Evolutionary conservation across 2,113 vertebrate species (phyloP).

Genomic region (Istiophorus platypterus): DNA sequence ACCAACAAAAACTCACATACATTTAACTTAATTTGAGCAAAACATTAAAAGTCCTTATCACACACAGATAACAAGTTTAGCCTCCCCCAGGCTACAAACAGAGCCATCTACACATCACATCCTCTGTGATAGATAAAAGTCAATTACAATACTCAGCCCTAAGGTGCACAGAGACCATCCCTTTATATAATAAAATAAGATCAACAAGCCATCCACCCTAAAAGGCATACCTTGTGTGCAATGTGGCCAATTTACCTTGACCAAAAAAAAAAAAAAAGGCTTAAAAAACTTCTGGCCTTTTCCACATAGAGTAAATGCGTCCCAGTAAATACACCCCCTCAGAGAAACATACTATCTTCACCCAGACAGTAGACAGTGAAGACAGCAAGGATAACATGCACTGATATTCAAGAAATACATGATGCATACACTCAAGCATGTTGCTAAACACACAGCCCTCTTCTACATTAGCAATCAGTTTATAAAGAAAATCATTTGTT

Average conservation of each 20-base stretch:
- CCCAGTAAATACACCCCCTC: not conserved
- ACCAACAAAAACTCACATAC: too few species aligned
- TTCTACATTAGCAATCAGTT: not conserved
- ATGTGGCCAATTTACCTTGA: too few species aligned
- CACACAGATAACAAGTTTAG: not conserved
- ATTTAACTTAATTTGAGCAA: not conserved
- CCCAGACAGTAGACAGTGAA: not conserved
- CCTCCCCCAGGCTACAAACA: not conserved
- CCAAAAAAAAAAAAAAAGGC: too few species aligned
- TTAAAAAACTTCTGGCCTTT: too few species aligned
- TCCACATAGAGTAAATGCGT: not conserved
- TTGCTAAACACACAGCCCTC: not conserved
- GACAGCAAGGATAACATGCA: not conserved
- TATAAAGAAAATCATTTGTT: not conserved
- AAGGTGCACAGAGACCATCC: too few species aligned
- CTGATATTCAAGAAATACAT: not conserved
- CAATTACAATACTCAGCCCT: too few species aligned
- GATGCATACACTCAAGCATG: not conserved
- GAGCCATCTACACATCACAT: not conserved
- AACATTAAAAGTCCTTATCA: not conserved
- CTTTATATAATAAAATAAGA: too few species aligned
- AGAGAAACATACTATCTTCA: not conserved
- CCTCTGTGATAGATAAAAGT: not conserved
- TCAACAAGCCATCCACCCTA: too few species aligned
- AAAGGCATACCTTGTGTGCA: too few species aligned